Conservation (phyloP, 2,797 vertebrate species). For the Sebastes kiyomatsui region DNA sequence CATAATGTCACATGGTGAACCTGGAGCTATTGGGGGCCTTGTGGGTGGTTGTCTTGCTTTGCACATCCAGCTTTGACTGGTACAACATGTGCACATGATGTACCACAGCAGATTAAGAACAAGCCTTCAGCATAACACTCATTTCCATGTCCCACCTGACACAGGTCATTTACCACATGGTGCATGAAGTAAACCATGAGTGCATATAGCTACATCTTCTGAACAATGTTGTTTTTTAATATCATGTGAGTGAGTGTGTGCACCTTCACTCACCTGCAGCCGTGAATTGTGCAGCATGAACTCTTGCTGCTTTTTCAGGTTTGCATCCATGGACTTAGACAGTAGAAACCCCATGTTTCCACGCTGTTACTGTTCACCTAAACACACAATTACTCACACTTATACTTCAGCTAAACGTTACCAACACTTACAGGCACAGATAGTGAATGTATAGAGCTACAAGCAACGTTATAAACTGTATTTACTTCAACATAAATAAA, state of each 20-base stretch:
- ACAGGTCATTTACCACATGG: not conserved
- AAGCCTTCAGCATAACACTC: not conserved
- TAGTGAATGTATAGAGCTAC: not conserved
- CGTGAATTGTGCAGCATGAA: slow-evolving; percentile 85
- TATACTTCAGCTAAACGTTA: not conserved
- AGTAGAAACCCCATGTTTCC: slow-evolving; percentile 81
- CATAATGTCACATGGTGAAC: not conserved
- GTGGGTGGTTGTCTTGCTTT: not conserved
- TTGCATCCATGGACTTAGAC: slow-evolving; percentile 87
- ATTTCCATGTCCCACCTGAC: not conserved
- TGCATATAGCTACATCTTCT: not conserved
- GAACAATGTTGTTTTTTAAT: not conserved
- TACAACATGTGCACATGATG: not conserved
- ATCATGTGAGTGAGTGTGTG: not conserved
- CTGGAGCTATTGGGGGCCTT: not conserved
- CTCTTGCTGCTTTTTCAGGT: slow-evolving; percentile 87
- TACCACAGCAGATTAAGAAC: not conserved
- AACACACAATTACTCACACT: not conserved
- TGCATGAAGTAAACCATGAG: not conserved
- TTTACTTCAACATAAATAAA: not conserved
- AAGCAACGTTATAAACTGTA: not conserved
- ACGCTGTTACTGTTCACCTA: not conserved
- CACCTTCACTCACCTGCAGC: slow-evolving; percentile 83
- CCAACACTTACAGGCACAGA: rapidly evolving
- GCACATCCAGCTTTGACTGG: not conserved